Percentiles rank a stretch among this genome's conserved stretches.
Conservation (phyloP, 2,797 vertebrate genomes). For the Muraenolepis orangiensis region DNA sequence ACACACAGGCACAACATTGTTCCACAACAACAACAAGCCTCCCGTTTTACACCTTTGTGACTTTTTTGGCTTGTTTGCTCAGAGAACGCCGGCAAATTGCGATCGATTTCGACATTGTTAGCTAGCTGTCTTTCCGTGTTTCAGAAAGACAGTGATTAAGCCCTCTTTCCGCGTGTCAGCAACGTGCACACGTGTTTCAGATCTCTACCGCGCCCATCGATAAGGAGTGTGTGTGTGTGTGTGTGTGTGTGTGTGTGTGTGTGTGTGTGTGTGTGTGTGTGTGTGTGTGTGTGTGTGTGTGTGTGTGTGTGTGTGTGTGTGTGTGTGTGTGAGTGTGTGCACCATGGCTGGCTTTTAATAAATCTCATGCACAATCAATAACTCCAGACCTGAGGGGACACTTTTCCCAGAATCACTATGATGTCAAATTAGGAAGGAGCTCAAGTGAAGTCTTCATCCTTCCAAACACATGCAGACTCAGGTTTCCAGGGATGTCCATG, state of each 20-base stretch:
- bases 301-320: constrained; percentile 33
- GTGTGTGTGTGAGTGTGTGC: constrained; percentile 28
- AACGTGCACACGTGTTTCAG: constrained; percentile 18
- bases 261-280: constrained; percentile 28
- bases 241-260: constrained; percentile 37
- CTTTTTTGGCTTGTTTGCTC: not conserved
- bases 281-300: constrained; percentile 35
- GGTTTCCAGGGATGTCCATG: constrained; percentile 36
- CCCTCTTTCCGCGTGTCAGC: constrained; percentile 23
- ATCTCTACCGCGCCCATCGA: constrained; percentile 27
- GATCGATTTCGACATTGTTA: constrained; percentile 43
- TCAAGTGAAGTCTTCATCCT: constrained; percentile 43
- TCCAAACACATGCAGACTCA: constrained; percentile 29
- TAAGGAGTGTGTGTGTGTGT: constrained; percentile 22
- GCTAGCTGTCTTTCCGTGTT: constrained; percentile 18
- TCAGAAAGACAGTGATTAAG: constrained; percentile 40
- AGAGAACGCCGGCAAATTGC: not conserved
- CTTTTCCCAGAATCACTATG: constrained; percentile 43
- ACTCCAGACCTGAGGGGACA: constrained; percentile 28
- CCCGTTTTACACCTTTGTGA: not conserved
- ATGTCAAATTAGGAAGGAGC: constrained; percentile 45
- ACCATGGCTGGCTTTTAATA: constrained; percentile 38
- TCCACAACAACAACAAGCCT: not conserved
- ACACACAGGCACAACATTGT: not conserved
- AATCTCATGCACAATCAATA: constrained; percentile 43